A percentile compares a stretch with the other conserved stretches of the same genome.
Conservation (phyloP, 2,797 vertebrate genomes). For the Manis pentadactyla region DNA sequence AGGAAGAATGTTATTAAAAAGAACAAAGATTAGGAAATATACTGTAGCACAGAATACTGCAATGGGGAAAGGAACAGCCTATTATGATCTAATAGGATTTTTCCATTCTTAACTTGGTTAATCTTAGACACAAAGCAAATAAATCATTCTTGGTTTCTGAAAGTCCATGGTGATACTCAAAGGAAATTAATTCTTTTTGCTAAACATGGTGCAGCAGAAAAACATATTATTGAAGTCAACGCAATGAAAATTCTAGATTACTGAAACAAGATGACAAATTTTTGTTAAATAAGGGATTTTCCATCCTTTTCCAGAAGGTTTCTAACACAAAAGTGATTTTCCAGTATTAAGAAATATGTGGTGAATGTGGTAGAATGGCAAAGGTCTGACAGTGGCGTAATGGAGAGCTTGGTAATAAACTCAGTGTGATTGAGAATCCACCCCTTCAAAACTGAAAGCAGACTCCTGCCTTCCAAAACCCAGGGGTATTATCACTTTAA, state of each 20-base stretch:
- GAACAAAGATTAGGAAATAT: conserved; percentile 78
- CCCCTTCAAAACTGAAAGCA: not conserved
- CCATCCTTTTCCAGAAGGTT: not conserved
- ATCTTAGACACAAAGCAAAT: conserved; percentile 79
- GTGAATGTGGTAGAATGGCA: not conserved
- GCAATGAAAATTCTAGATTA: conserved; percentile 44
- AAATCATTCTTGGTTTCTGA: conserved; percentile 70
- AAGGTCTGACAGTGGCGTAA: not conserved
- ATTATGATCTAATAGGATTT: conserved; percentile 79
- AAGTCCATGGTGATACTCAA: conserved; percentile 61
- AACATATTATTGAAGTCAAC: conserved; percentile 61
- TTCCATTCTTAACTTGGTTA: conserved; percentile 81
- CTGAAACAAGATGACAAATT: not conserved
- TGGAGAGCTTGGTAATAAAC: not conserved
- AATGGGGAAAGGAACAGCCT: conserved; percentile 52
- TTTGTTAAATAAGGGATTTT: conserved; percentile 9
- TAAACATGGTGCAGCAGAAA: conserved; percentile 63
- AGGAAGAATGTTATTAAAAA: conserved; percentile 77
- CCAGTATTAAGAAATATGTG: not conserved
- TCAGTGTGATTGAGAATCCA: not conserved
- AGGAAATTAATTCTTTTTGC: conserved; percentile 75
- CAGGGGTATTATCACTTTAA: not conserved
- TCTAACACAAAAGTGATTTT: conserved; percentile 29
- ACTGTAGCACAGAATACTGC: conserved; percentile 58
- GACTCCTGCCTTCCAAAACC: not conserved